Percentiles rank a stretch among this genome's conserved stretches.
These are phyloP conservation scores for Dorcus parallelipipedus DNA, from an alignment of 2,888 invertebrate genomes.

Conservation along the genomic window DNA sequence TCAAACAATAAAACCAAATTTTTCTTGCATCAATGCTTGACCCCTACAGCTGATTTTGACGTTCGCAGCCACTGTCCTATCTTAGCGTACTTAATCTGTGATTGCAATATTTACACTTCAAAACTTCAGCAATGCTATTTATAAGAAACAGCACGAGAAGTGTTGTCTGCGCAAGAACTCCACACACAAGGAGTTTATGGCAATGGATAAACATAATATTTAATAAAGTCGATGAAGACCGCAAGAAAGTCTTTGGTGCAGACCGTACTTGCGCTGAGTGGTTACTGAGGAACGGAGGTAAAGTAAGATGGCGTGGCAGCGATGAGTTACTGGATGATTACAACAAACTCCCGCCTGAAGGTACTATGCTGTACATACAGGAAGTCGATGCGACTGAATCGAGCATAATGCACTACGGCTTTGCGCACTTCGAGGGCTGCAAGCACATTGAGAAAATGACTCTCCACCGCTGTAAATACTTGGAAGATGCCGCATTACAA, in stretches of 20 bases:
- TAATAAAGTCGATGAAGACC: slow-evolving; percentile 64
- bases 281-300: slow-evolving; percentile 87
- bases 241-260: slow-evolving; percentile 73
- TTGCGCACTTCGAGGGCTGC: slow-evolving; percentile 77
- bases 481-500: slow-evolving; percentile 69
- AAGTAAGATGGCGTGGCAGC: slow-evolving; percentile 64
- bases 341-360: slow-evolving; percentile 66
- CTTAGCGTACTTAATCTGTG: no score
- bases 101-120: no score
- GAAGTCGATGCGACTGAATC: slow-evolving; percentile 81
- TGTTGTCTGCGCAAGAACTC: no score
- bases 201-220: slow-evolving; percentile 60
- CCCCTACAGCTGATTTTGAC: no score
- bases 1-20: no score
- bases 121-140: no score
- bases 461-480: slow-evolving; percentile 69
- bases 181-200: slow-evolving; percentile 1
- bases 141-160: no score
- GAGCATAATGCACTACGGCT: slow-evolving; percentile 80
- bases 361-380: slow-evolving; percentile 46
- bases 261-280: slow-evolving; percentile 94
- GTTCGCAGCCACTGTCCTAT: no score
- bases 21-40: no score
- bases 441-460: slow-evolving; percentile 66
- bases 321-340: slow-evolving; percentile 63